A percentile compares a stretch with the other conserved stretches of the same genome.
Conservation (phyloP, 2,888 invertebrate species). For the Melieria crassipennis region DNA sequence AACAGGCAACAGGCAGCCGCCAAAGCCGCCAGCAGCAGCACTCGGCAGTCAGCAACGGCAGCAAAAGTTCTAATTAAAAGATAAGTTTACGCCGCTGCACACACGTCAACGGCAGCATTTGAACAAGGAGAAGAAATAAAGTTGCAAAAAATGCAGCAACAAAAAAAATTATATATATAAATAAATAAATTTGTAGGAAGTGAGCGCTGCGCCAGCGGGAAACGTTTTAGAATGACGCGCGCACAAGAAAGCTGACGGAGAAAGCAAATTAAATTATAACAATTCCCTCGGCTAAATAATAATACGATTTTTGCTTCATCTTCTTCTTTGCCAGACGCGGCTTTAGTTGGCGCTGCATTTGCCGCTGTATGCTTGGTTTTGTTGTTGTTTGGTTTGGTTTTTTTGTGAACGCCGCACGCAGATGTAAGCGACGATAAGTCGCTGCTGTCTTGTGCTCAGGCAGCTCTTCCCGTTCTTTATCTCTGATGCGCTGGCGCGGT, state of each 20-base stretch:
- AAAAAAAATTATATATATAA: slow-evolving; percentile 1
- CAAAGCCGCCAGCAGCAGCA: slow-evolving; percentile 7
- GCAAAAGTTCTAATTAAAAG: slow-evolving; percentile 25
- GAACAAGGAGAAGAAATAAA: background rate
- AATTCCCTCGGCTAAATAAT: slow-evolving; percentile 48
- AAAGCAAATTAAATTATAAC: slow-evolving; percentile 49
- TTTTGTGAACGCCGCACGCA: slow-evolving; percentile 33
- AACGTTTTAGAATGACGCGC: too few relatives aligned
- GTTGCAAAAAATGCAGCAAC: background rate
- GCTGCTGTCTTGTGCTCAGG: slow-evolving; percentile 34
- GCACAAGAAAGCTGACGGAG: slow-evolving; percentile 15
- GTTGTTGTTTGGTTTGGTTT: slow-evolving; percentile 1
- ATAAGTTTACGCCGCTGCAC: slow-evolving; percentile 11
- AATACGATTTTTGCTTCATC: slow-evolving; percentile 38
- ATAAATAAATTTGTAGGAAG: slow-evolving; percentile 1
- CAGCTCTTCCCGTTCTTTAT: slow-evolving; percentile 32
- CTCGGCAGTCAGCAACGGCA: too few relatives aligned
- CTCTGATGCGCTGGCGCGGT: slow-evolving; percentile 28
- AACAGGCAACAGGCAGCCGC: too few relatives aligned
- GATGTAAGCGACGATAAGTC: slow-evolving; percentile 44
- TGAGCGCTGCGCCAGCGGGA: too few relatives aligned
- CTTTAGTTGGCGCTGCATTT: slow-evolving; percentile 3
- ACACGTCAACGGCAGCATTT: too few relatives aligned
- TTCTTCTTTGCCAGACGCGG: slow-evolving; percentile 29
- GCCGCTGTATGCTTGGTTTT: background rate